Conservation (phyloP, 2,113 vertebrate species). For the Callorhinus ursinus region DNA sequence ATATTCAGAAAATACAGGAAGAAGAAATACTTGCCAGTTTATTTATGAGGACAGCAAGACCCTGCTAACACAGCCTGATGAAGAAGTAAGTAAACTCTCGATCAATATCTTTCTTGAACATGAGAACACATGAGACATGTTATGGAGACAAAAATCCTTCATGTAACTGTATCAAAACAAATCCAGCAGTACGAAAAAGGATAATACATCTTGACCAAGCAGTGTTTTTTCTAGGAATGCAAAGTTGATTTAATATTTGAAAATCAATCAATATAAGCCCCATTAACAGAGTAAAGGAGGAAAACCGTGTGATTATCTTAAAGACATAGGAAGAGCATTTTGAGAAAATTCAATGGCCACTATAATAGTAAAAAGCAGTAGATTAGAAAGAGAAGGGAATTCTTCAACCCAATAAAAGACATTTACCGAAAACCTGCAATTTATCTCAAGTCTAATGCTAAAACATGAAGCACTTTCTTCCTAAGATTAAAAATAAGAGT, state of each 20-base stretch:
- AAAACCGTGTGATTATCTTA: not conserved
- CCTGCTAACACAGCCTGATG: not conserved
- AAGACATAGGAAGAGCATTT: not conserved
- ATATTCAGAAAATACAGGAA: not conserved
- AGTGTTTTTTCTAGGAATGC: not conserved
- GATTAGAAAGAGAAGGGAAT: not conserved
- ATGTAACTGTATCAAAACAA: not conserved
- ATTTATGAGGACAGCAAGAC: not conserved
- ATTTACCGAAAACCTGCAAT: not conserved
- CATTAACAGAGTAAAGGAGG: not conserved
- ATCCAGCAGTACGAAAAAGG: not conserved
- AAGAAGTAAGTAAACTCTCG: not conserved
- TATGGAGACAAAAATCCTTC: not conserved
- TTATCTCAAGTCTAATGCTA: not conserved
- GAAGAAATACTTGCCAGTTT: not conserved
- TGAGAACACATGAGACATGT: not conserved
- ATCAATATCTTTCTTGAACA: not conserved
- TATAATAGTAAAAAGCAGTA: not conserved
- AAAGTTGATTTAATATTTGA: slow-evolving; percentile 12
- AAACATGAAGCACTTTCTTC: not conserved
- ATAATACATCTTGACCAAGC: not conserved
- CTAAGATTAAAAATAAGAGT: not conserved
- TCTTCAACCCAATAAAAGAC: not conserved
- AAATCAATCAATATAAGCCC: slow-evolving; percentile 24
- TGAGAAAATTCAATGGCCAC: not conserved